Evolutionary conservation across 2,888 invertebrate species (phyloP).

Genomic region (Metopia argyrocephala): DNA sequence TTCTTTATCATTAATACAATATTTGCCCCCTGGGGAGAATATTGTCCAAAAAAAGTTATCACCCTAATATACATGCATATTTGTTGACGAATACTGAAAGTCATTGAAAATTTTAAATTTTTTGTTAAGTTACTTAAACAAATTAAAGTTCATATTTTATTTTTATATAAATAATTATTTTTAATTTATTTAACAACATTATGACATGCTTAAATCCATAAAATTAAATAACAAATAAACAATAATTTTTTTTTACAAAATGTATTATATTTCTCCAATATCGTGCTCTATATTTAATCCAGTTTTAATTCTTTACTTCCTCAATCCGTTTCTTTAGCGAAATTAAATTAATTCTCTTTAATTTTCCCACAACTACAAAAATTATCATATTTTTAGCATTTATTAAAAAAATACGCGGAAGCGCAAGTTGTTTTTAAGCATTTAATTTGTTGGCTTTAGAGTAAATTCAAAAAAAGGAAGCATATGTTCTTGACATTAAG

Average conservation of each 20-base stretch:
- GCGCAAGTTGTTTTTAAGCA: neutral
- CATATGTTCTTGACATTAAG: slow-evolving; percentile 34
- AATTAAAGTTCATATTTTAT: too few species aligned
- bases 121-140: too few species aligned
- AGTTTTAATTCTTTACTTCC: slow-evolving; percentile 43
- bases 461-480: neutral
- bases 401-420: slow-evolving; percentile 38
- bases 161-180: too few species aligned
- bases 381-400: slow-evolving; percentile 13
- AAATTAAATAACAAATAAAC: neutral
- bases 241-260: neutral
- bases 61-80: too few species aligned
- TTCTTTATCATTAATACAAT: too few species aligned
- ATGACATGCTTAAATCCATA: too few species aligned
- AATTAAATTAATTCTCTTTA: neutral
- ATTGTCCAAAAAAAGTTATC: too few species aligned
- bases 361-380: slow-evolving; percentile 14
- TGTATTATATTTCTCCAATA: neutral
- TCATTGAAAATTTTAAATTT: too few species aligned
- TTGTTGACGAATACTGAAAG: too few species aligned
- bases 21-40: too few species aligned
- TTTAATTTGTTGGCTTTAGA: neutral
- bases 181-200: too few species aligned
- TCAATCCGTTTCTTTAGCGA: slow-evolving; percentile 39
- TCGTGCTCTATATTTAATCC: slow-evolving; percentile 64